These are phyloP conservation scores for Nesoenas mayeri DNA, from an alignment of 2,113 vertebrate genomes.

Conservation along the genomic window DNA sequence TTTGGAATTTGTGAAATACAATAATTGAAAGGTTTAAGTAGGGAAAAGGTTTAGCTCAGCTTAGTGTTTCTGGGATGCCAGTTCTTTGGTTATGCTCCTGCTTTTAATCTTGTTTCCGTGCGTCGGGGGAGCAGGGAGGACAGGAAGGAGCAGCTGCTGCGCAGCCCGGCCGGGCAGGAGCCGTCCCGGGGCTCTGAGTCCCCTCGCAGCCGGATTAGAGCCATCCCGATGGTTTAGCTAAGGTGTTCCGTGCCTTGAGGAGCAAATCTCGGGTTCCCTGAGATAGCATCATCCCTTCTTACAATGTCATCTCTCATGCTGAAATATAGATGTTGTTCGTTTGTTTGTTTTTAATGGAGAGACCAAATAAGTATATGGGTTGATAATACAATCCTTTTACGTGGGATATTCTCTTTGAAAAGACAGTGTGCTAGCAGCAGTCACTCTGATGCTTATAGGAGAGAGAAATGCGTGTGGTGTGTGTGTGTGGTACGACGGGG, in stretches of 20 bases:
- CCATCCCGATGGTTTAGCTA: not conserved
- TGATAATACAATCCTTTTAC: not conserved
- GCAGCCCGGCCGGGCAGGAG: not conserved
- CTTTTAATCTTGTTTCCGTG: constrained; percentile 65
- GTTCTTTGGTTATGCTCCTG: constrained; percentile 65
- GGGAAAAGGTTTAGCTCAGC: constrained; percentile 54
- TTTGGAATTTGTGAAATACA: constrained; percentile 46
- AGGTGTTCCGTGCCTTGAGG: not conserved
- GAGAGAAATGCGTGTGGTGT: not conserved
- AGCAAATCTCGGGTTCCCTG: not conserved
- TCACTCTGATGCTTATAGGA: not conserved
- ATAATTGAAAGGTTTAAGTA: constrained; percentile 59
- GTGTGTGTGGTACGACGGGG: not conserved
- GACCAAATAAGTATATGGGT: not conserved
- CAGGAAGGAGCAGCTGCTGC: constrained; percentile 13
- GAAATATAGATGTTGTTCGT: not conserved
- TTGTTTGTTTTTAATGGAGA: not conserved
- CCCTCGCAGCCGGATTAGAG: not conserved
- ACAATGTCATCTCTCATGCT: not conserved
- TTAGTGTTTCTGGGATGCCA: constrained; percentile 53
- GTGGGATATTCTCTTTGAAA: not conserved
- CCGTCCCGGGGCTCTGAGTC: not conserved
- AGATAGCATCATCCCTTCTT: not conserved
- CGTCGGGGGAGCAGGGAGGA: constrained; percentile 41
- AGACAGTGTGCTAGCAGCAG: not conserved